These are phyloP conservation scores for Prorops nasuta DNA, from an alignment of 1,140 invertebrate genomes.

Conservation along the genomic window DNA sequence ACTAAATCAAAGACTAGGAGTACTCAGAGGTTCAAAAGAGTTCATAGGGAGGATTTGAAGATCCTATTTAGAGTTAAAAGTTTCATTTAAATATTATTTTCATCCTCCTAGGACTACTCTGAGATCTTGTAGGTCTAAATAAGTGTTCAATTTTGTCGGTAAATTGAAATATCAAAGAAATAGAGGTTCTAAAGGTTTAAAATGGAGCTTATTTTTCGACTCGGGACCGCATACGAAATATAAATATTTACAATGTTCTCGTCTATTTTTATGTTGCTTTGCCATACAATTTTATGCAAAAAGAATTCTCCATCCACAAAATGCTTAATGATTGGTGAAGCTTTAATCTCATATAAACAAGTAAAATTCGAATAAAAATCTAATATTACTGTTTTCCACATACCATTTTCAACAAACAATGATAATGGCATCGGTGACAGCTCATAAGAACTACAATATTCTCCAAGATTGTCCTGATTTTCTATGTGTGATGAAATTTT, in stretches of 20 bases:
- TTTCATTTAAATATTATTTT: too few species aligned
- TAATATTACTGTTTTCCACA: neutral
- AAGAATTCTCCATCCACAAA: conserved; percentile 24
- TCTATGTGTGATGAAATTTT: conserved; percentile 19
- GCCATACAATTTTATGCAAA: conserved; percentile 15
- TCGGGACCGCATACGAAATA: conserved; percentile 1
- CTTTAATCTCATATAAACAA: neutral
- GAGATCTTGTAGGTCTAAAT: too few species aligned
- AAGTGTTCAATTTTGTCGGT: too few species aligned
- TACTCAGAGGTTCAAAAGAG: too few species aligned
- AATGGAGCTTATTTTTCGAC: too few species aligned
- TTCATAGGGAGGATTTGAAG: too few species aligned
- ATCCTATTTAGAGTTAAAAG: too few species aligned
- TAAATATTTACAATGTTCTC: neutral
- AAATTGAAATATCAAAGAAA: too few species aligned
- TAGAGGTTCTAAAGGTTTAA: too few species aligned
- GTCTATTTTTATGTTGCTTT: neutral
- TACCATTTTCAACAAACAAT: conserved; percentile 17
- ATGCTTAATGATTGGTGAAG: neutral
- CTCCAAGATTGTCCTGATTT: conserved; percentile 17
- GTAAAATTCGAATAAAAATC: neutral
- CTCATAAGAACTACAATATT: conserved; percentile 24
- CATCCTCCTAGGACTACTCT: too few species aligned
- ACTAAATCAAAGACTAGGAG: too few species aligned
- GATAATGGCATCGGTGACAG: conserved; percentile 24